These are phyloP conservation scores for Neotoma lepida DNA, from an alignment of 2,113 vertebrate genomes.

Conservation along the genomic window DNA sequence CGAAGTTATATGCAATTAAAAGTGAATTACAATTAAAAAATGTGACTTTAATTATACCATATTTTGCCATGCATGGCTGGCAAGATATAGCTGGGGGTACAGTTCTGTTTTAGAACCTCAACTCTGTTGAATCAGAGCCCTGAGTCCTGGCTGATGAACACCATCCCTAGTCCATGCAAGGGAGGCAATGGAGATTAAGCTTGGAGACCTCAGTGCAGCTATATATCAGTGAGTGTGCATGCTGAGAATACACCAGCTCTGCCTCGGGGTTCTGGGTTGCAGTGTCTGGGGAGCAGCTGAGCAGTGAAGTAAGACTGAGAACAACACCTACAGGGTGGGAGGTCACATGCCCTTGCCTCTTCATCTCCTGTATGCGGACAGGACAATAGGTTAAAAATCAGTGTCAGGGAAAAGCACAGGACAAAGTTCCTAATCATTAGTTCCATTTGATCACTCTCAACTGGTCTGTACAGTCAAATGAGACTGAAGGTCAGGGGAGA, in stretches of 20 bases:
- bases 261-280: not conserved
- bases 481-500: not conserved
- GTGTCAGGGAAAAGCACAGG: not conserved
- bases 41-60: conserved; percentile 62
- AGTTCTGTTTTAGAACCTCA: conserved; percentile 54
- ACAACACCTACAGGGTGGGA: not conserved
- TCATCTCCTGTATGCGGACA: not conserved
- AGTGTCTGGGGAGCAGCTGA: not conserved
- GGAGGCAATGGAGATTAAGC: conserved; percentile 37
- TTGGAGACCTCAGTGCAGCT: not conserved
- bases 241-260: not conserved
- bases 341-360: not conserved
- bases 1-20: conserved; percentile 57
- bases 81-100: conserved; percentile 43
- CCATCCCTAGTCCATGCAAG: conserved; percentile 26
- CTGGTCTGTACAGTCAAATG: not conserved
- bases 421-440: not conserved
- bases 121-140: conserved; percentile 48
- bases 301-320: not conserved
- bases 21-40: conserved; percentile 64
- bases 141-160: conserved; percentile 28
- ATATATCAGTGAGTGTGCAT: not conserved
- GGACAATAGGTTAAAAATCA: not conserved
- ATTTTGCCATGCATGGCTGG: conserved; percentile 9
- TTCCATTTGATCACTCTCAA: not conserved